Conservation (phyloP, 2,113 vertebrate genomes). For the Gallinago jamesoni region DNA sequence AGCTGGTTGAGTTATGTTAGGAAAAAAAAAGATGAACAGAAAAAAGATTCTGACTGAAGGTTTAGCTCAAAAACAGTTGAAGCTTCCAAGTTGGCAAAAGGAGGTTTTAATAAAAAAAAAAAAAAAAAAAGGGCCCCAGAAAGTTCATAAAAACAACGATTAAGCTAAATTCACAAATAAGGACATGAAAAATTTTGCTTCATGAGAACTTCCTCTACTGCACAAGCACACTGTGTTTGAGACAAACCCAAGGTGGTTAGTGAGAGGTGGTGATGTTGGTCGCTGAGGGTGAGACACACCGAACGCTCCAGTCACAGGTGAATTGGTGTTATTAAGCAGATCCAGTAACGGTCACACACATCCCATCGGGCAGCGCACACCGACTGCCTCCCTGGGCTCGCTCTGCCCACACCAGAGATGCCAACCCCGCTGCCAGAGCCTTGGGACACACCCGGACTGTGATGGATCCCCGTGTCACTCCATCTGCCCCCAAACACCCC, state of each 20-base stretch:
- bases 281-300: background rate
- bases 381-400: rapidly evolving
- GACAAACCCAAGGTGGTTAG: background rate
- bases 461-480: rapidly evolving
- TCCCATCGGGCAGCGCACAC: background rate
- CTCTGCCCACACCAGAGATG: background rate
- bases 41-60: background rate
- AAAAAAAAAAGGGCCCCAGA: background rate
- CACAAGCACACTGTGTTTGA: rapidly evolving
- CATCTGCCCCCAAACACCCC: background rate
- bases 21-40: background rate
- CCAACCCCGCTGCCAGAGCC: background rate
- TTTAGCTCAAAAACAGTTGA: background rate
- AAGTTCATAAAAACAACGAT: background rate
- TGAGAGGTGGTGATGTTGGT: rapidly evolving
- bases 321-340: background rate
- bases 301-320: background rate
- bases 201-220: background rate
- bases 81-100: background rate
- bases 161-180: background rate
- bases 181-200: background rate
- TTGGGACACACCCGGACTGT: rapidly evolving
- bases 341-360: rapidly evolving
- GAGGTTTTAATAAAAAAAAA: background rate
- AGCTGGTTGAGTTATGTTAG: background rate